Conservation (phyloP, 2,888 invertebrate species). For the Abrostola tripartita region DNA sequence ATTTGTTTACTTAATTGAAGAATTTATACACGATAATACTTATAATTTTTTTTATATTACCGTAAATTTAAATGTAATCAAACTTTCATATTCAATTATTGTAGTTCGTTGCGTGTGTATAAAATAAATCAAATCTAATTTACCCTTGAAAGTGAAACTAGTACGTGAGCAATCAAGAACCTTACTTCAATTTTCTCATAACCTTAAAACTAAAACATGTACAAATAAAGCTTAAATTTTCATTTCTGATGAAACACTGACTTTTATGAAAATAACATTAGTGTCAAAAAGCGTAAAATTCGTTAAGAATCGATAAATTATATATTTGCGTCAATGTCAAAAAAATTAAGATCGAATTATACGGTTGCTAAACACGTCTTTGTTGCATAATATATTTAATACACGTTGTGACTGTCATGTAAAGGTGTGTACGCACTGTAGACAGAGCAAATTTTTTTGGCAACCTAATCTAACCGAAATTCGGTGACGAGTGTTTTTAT, state of each 20-base stretch:
- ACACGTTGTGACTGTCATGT: background rate
- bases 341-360: constrained; percentile 22
- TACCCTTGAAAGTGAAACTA: background rate
- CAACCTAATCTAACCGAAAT: too few relatives aligned
- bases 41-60: background rate
- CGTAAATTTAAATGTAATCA: background rate
- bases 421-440: too few relatives aligned
- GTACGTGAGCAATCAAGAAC: background rate
- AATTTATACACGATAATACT: background rate
- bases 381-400: background rate
- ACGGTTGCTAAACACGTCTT: constrained; percentile 13
- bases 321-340: constrained; percentile 28
- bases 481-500: too few relatives aligned
- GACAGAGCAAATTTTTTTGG: too few relatives aligned
- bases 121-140: background rate
- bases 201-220: background rate
- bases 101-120: background rate
- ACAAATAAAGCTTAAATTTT: constrained; percentile 5
- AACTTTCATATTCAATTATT: background rate
- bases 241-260: background rate
- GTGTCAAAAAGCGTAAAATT: constrained; percentile 40
- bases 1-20: background rate
- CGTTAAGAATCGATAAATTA: constrained; percentile 11
- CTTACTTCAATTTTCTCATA: background rate
- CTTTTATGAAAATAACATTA: constrained; percentile 10